Base-by-base conservation (phyloP, 2,888 invertebrate genomes). In the Glaucopsyche alexis region DNA sequence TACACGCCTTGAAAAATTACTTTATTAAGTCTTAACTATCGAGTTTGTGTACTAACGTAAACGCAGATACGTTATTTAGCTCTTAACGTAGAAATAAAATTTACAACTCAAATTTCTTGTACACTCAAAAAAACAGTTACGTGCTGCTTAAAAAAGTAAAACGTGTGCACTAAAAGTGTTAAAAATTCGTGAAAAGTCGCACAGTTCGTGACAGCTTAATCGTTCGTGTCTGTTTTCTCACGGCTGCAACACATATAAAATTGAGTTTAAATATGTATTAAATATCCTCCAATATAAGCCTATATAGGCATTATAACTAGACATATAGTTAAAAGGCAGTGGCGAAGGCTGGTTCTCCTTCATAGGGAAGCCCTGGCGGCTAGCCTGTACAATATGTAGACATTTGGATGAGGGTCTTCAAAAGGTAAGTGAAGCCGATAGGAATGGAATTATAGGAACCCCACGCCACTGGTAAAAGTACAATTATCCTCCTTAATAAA, bases 191-290 rank as follows among this genome's bases (percentile, higher is more conserved):
- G 13, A 14, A 49, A 69, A 69, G 47, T 69, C 69, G 49, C 69
- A 69, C 69, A 29, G 14, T 47, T 69, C 69, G 69, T 69, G 69
- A 69, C 69, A 49, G 16, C 47, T 67, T 29, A 16, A 47, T 45
- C 16, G 11, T 19, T 29, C 29, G 49, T 29, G 19, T n/a, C n/a
- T 14, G 69, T 14, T 47, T 69, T 69, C 69, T 47, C 69, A 49
- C 69, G 69, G 14, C 19, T 69, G 29, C 29, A 69, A 7, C 13
- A 19, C 19, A 29, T 16, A 2, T 29, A 29, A 55, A 55, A 11
- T 55, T 52, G 16, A 52, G 52, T 52, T 50, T 50, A n/a, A 50
- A n/a, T n/a, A 50, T 19, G 0, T n/a, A 1, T 52, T 52, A 52
- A 1, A 7, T 42, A 4, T 42, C 4, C 2, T 4, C 42, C 42